Evolutionary conservation across 2,113 vertebrate genomes (phyloP).

Genomic region (Poeciliopsis occidentalis): DNA sequence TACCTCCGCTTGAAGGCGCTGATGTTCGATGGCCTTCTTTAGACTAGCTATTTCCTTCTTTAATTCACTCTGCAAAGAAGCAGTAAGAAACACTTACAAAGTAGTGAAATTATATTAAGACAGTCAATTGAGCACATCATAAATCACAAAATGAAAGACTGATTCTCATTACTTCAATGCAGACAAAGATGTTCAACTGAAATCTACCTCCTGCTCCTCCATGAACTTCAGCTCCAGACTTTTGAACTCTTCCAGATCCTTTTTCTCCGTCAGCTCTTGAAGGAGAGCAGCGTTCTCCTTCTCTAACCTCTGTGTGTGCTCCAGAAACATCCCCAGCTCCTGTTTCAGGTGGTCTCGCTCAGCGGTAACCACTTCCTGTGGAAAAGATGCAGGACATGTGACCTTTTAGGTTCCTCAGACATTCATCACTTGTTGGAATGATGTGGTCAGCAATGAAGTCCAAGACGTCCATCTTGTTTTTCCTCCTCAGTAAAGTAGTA

Average conservation of each 20-base stretch:
- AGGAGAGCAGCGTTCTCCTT: constrained; percentile 79
- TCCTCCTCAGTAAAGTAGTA: too few species aligned
- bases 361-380: constrained; percentile 76
- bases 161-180: neutral
- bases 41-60: constrained; percentile 83
- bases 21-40: constrained; percentile 78
- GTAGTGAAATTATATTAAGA: neutral
- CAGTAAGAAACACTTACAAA: constrained; percentile 10
- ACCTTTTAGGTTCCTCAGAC: too few species aligned
- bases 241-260: constrained; percentile 86
- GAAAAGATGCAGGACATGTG: neutral
- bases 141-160: neutral
- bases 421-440: neutral
- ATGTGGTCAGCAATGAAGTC: neutral
- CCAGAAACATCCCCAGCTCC: constrained; percentile 74
- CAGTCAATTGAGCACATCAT: neutral
- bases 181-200: neutral
- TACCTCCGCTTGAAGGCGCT: constrained; percentile 86
- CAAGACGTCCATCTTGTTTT: neutral
- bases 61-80: constrained; percentile 83
- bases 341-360: constrained; percentile 77
- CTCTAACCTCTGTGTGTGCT: constrained; percentile 79
- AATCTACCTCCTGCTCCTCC: constrained; percentile 85
- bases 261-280: constrained; percentile 82
- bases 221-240: constrained; percentile 83